A percentile compares a stretch with the other conserved stretches of the same genome.
These are phyloP conservation scores for Gnathonemus longibarbis DNA, from an alignment of 2,113 vertebrate species.

Conservation along the genomic window DNA sequence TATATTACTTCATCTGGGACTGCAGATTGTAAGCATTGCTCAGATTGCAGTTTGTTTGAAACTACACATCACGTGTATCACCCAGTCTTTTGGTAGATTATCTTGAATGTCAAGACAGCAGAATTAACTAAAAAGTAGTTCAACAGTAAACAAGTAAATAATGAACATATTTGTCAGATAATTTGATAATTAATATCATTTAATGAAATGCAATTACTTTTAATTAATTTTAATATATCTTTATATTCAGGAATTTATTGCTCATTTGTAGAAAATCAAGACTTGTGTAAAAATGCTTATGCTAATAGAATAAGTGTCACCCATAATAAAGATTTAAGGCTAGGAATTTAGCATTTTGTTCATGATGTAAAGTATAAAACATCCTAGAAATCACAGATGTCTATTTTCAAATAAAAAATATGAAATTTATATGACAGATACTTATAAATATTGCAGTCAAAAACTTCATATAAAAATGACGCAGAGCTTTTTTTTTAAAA, in stretches of 20 bases:
- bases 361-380: background rate
- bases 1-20: background rate
- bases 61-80: background rate
- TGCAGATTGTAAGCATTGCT: background rate
- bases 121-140: background rate
- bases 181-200: background rate
- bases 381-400: background rate
- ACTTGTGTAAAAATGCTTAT: background rate
- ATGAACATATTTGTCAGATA: background rate
- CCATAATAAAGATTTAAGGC: background rate
- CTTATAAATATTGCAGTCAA: background rate
- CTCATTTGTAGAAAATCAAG: background rate
- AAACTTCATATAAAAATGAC: background rate
- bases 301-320: background rate
- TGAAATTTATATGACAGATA: background rate
- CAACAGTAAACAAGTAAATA: background rate
- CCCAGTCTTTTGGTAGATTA: background rate
- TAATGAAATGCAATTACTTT: background rate
- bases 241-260: background rate
- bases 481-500: background rate
- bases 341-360: background rate
- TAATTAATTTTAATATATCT: background rate
- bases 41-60: background rate
- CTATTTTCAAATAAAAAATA: background rate
- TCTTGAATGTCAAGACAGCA: background rate